phyloP scores from a whole-genome alignment of 2,113 vertebrate species.

The Thryonomys swinderianus region DNA sequence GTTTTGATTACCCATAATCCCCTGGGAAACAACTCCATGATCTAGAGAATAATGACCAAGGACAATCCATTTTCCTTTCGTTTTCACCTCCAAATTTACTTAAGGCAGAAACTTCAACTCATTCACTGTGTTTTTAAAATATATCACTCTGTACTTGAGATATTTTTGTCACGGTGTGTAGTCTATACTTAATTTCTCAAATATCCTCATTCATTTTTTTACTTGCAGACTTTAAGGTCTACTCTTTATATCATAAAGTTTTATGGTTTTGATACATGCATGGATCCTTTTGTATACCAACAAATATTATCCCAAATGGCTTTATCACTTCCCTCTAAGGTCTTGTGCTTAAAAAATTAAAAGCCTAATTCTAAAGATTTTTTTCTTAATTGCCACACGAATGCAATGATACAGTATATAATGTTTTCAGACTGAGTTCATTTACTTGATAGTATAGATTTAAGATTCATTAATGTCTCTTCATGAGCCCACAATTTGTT shows the following conservation, averaged over 20 bases:
- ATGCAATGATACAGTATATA: background rate
- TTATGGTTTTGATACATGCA: background rate
- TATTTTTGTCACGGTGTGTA: background rate
- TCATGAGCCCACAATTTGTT: background rate
- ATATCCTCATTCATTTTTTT: background rate
- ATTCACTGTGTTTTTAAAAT: background rate
- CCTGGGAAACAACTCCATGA: background rate
- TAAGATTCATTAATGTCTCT: background rate
- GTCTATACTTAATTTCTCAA: background rate
- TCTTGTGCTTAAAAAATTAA: background rate
- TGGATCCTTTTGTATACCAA: background rate
- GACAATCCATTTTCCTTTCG: background rate
- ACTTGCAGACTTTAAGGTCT: background rate
- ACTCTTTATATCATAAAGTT: background rate
- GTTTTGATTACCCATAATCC: background rate
- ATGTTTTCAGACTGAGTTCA: background rate
- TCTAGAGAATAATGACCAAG: background rate
- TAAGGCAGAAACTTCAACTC: background rate
- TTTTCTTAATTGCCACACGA: background rate
- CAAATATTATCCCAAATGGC: background rate
- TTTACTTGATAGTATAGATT: background rate
- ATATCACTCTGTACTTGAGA: background rate
- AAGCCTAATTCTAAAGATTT: background rate
- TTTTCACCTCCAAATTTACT: background rate
- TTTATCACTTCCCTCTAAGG: fast-evolving